Evolutionary conservation across 1,140 invertebrate species (phyloP), one percentile per base, ranked within the genome.

Genomic region (Hesperophylax magnus): DNA sequence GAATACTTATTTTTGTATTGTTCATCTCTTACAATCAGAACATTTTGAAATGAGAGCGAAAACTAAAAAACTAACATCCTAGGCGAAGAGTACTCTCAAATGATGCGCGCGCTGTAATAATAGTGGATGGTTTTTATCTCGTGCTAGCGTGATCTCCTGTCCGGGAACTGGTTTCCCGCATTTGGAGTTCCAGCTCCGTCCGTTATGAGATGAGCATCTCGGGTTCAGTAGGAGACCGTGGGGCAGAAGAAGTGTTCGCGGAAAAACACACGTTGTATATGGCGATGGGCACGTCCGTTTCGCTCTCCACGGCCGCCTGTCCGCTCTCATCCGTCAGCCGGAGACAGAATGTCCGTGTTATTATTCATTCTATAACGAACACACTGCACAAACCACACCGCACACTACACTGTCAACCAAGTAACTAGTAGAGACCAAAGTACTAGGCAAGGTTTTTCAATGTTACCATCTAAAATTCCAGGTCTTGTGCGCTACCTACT

Each of bases 231-330:
- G 52, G 27, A 39, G 71, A 74, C 20, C 39, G 39, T 47, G 39
- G 39, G 39, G 39, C 39, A 47, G 11, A 47, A 47, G 39, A 47
- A 47, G 39, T 47, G 71, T 74, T 74, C 71, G 47, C 71, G 71
- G 71, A 74, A 74, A 74, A 54, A 15, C 71, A 52, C 39, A 39
- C 20, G 24, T 54, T 53, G 34, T 74, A 74, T 67, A 34, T 76
- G 53, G 72, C 54, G 53, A 18, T 71, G 65, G 39, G 18, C 58
- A 27, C 63, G 63, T 67, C 63, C 52, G 69, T 54, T 18, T 72
- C 69, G 69, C 47, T 54, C 18, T 72, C 69, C 69, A 11, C 18
- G 39, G n/a, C 34, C 34, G 34, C 47, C 69, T 22, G 69, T 20
- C 69, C 69, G 47, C 58, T 20, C n/a, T 15, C 58, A 18, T 18